A percentile compares a stretch with the other conserved stretches of the same genome.
Evolutionary conservation across 2,797 vertebrate species (phyloP).

Genomic region (Alcedo quadribrachys): DNA sequence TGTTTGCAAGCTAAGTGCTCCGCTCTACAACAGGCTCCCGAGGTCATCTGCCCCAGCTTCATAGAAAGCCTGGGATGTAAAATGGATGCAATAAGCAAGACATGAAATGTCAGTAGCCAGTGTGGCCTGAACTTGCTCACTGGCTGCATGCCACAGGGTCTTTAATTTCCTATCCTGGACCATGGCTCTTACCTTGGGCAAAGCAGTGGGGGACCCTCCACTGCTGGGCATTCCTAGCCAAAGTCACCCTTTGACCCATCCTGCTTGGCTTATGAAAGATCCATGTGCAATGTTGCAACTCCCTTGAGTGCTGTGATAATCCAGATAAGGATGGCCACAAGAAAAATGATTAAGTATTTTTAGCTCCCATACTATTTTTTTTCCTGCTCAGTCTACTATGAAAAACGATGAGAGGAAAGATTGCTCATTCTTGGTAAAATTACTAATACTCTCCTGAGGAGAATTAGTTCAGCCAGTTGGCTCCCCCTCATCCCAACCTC

Average conservation of each 20-base stretch:
- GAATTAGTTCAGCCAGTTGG: neutral
- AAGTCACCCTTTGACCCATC: neutral
- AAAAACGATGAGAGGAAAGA: neutral
- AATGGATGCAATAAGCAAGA: neutral
- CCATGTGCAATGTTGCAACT: neutral
- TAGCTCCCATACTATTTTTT: neutral
- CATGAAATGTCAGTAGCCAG: neutral
- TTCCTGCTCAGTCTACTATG: neutral
- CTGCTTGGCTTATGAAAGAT: neutral
- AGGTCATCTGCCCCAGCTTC: rapidly evolving
- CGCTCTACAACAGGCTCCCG: rapidly evolving
- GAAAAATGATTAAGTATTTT: neutral
- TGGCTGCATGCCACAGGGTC: rapidly evolving
- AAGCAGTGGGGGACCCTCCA: neutral
- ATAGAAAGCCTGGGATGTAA: neutral
- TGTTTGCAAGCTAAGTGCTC: neutral
- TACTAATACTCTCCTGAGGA: neutral
- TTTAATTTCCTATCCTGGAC: neutral
- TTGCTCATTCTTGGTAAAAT: neutral
- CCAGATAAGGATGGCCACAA: neutral
- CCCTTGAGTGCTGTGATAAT: neutral
- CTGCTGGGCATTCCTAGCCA: neutral
- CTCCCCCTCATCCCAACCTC: neutral
- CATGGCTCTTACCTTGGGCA: rapidly evolving
- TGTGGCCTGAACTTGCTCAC: rapidly evolving